Conservation (phyloP, 1,140 invertebrate genomes). For the Leptestheria dahalacensis region DNA sequence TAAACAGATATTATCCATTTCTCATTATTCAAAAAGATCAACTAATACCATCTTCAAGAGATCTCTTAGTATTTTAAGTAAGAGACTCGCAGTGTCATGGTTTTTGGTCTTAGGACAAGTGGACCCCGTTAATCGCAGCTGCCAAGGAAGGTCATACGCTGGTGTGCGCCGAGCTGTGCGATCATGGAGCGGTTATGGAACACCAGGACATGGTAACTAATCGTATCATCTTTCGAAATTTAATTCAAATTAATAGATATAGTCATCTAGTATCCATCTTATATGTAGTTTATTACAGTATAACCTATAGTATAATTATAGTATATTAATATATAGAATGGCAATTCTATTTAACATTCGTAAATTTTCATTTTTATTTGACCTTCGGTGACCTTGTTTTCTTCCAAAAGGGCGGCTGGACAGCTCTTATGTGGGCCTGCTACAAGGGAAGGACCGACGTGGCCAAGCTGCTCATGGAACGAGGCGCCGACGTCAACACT, state of each 20-base stretch:
- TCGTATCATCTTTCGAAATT: too few species aligned
- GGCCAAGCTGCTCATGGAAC: slow-evolving; percentile 64
- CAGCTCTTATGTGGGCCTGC: slow-evolving; percentile 90
- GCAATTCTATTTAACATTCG: too few species aligned
- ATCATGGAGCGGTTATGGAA: slow-evolving; percentile 73
- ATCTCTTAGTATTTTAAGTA: too few species aligned
- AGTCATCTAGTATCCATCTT: neutral
- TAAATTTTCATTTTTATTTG: neutral
- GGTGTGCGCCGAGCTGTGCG: slow-evolving; percentile 64
- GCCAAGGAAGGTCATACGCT: slow-evolving; percentile 75
- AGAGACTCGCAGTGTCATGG: too few species aligned
- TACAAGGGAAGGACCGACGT: slow-evolving; percentile 77
- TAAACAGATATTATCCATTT: slow-evolving; percentile 12
- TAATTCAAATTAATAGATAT: too few species aligned
- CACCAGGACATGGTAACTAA: slow-evolving; percentile 79
- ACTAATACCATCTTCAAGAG: too few species aligned
- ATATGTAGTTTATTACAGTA: neutral
- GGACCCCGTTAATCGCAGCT: slow-evolving; percentile 79
- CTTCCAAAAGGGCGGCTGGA: slow-evolving; percentile 74
- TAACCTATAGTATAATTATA: neutral
- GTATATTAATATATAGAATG: neutral
- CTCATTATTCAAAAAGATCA: neutral
- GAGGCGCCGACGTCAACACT: slow-evolving; percentile 83
- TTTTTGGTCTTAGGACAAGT: slow-evolving; percentile 52
- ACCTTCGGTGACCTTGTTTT: neutral